phyloP scores from a whole-genome alignment of 2,113 vertebrate species.

The Chiloscyllium plagiosum region DNA sequence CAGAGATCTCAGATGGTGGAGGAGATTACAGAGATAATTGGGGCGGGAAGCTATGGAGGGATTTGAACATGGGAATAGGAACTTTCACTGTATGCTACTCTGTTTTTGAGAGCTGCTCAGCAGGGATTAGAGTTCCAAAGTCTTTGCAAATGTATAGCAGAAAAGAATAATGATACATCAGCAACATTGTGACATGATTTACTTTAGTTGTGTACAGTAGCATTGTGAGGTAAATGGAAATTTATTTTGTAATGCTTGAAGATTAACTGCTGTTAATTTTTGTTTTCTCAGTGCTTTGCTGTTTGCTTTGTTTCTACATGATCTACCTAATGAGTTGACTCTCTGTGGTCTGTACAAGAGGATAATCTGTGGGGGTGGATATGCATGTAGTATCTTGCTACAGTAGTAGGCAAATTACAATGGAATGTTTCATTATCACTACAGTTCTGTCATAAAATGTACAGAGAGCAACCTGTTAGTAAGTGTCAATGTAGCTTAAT shows the following conservation, averaged over 20 bases:
- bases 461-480: neutral
- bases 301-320: neutral
- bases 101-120: neutral
- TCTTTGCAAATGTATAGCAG: no score
- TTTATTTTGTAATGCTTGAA: neutral
- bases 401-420: slow-evolving; percentile 9
- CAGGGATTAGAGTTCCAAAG: neutral
- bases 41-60: neutral
- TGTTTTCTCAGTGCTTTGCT: neutral
- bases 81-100: neutral
- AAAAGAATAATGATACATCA: neutral
- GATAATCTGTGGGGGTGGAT: neutral
- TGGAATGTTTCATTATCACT: neutral
- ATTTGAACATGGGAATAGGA: neutral
- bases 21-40: neutral
- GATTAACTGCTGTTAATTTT: neutral
- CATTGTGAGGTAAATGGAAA: neutral
- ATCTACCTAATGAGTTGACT: neutral
- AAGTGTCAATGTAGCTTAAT: neutral
- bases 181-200: neutral
- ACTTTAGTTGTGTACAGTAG: neutral
- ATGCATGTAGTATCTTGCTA: neutral
- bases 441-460: neutral
- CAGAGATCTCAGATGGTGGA: neutral
- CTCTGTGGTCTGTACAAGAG: neutral